Evolutionary conservation across 2,113 vertebrate species (phyloP).

Genomic region (Bambusicola thoracicus): DNA sequence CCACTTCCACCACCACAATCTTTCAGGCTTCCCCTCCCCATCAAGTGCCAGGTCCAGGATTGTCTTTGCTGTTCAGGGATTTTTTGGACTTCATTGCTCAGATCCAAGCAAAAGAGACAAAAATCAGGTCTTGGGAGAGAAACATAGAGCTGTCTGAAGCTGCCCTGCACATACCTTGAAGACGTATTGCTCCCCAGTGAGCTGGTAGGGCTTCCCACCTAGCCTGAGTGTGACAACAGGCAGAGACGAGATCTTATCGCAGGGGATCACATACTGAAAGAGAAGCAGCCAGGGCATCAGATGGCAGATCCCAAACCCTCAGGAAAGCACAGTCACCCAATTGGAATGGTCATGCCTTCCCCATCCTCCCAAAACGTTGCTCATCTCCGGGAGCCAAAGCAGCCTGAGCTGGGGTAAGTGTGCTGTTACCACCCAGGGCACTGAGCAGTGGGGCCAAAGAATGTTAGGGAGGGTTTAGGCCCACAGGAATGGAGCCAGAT

Average conservation of each 20-base stretch:
- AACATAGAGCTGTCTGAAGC: not conserved
- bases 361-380: not conserved
- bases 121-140: not conserved
- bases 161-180: conserved; percentile 84
- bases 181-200: conserved; percentile 85
- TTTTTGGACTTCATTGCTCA: not conserved
- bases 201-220: conserved; percentile 77
- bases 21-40: too few species aligned
- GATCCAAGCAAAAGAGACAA: not conserved
- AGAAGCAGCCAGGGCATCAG: not conserved
- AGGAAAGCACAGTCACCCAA: not conserved
- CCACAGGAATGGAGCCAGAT: not conserved
- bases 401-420: rapidly evolving
- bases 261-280: conserved; percentile 89
- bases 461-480: not conserved
- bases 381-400: not conserved
- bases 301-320: not conserved
- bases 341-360: rapidly evolving
- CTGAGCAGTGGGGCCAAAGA: not conserved
- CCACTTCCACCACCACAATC: too few species aligned
- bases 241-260: conserved; percentile 87
- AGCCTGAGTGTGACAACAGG: conserved; percentile 82
- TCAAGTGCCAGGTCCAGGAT: too few species aligned
- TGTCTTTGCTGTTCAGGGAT: too few species aligned
- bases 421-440: not conserved